Conservation (phyloP, 2,797 vertebrate species). For the Sciaenops ocellatus region DNA sequence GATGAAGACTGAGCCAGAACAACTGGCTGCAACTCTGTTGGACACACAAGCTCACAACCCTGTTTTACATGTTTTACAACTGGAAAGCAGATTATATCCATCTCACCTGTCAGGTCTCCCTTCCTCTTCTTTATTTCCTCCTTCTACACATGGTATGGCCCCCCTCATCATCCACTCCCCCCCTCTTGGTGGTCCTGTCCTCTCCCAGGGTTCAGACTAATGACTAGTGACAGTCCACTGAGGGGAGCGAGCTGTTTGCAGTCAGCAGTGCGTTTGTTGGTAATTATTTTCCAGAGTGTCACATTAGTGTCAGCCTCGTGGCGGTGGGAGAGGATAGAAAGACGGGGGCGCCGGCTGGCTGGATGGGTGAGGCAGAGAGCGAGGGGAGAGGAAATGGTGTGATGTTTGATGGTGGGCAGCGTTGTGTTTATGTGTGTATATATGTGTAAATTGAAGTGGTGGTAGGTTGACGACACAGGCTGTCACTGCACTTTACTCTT, state of each 20-base stretch:
- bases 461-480: slow-evolving; percentile 64
- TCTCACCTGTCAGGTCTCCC: slow-evolving; percentile 61
- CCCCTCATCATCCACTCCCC: slow-evolving; percentile 47
- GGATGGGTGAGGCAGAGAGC: slow-evolving; percentile 57
- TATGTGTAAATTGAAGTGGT: slow-evolving; percentile 53
- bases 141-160: slow-evolving; percentile 50
- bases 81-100: slow-evolving; percentile 61
- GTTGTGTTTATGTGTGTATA: slow-evolving; percentile 61
- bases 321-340: slow-evolving; percentile 91
- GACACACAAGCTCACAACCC: slow-evolving; percentile 36
- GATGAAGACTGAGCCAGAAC: slow-evolving; percentile 41
- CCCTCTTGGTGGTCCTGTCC: slow-evolving; percentile 71
- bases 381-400: slow-evolving; percentile 65
- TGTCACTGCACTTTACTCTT: slow-evolving; percentile 74
- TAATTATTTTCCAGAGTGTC: slow-evolving; percentile 99
- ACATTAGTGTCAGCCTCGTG: slow-evolving; percentile 97
- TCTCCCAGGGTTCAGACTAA: slow-evolving; percentile 88
- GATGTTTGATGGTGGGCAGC: slow-evolving; percentile 75
- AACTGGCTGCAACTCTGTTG: neutral
- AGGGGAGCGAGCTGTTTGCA: slow-evolving; percentile 97
- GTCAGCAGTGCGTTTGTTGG: slow-evolving; percentile 98
- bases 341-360: slow-evolving; percentile 65
- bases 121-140: slow-evolving; percentile 60
- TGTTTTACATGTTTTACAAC: slow-evolving; percentile 68
- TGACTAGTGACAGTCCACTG: slow-evolving; percentile 96